Percentiles rank a stretch among this genome's conserved stretches.
Conservation (phyloP, 2,113 vertebrate species). For the Etia nguti region DNA sequence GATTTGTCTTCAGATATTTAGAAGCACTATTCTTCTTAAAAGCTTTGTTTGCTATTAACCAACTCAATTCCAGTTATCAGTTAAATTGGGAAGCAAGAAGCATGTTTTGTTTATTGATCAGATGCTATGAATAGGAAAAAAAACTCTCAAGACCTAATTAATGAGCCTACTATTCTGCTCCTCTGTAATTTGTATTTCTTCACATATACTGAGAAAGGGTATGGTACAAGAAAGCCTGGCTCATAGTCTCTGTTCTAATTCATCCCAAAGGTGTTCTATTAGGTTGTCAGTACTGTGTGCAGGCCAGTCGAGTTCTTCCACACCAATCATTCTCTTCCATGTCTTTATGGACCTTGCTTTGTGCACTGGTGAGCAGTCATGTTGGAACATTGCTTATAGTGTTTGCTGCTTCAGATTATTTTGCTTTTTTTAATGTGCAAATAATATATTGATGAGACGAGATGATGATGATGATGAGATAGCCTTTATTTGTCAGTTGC, state of each 20-base stretch:
- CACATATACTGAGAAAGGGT: fast-evolving
- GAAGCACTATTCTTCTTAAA: neutral
- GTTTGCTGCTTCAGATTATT: no score
- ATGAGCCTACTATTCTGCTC: neutral
- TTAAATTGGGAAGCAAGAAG: neutral
- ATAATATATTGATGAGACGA: no score
- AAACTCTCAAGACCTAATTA: neutral
- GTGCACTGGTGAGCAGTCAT: neutral
- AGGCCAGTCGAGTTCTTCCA: fast-evolving
- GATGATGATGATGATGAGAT: no score
- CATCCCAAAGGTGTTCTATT: neutral
- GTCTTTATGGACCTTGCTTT: neutral
- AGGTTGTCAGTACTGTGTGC: neutral
- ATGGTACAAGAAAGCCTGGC: neutral
- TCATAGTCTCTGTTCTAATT: neutral
- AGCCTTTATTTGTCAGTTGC: no score
- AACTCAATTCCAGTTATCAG: neutral
- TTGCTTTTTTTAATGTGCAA: no score
- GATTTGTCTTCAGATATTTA: neutral
- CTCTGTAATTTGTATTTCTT: neutral
- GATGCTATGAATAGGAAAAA: neutral
- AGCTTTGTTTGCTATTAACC: fast-evolving
- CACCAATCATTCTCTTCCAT: neutral
- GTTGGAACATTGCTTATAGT: no score
- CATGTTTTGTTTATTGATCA: neutral